Conservation (phyloP, 2,113 vertebrate genomes). For the Isichthys henryi region DNA sequence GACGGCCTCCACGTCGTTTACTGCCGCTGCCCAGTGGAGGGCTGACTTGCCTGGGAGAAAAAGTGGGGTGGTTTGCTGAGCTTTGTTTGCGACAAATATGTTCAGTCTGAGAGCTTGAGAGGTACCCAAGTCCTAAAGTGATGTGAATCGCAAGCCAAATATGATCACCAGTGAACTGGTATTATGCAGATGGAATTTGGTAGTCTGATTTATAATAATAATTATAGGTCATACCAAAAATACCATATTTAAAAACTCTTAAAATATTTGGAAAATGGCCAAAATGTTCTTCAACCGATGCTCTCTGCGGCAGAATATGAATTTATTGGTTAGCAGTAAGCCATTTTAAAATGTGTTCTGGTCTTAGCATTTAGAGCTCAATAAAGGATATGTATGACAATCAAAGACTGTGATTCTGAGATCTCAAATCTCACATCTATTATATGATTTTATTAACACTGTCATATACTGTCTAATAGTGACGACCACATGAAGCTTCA, state of each 20-base stretch:
- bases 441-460: background rate
- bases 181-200: background rate
- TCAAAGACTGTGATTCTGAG: background rate
- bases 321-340: background rate
- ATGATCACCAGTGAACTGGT: background rate
- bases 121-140: background rate
- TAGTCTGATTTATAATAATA: background rate
- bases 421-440: background rate
- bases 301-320: background rate
- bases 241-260: background rate
- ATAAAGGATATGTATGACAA: background rate
- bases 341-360: background rate
- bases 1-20: conserved; percentile 91
- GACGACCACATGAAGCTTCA: too few relatives aligned
- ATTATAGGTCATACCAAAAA: background rate
- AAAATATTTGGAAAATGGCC: background rate
- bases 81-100: background rate
- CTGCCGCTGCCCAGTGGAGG: conserved; percentile 92
- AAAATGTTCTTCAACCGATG: background rate
- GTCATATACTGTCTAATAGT: background rate
- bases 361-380: background rate
- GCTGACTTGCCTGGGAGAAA: conserved; percentile 77
- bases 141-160: background rate
- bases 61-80: background rate
- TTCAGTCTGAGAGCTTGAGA: background rate